Evolutionary conservation across 2,797 vertebrate species (phyloP), one percentile per base, ranked within the genome.

Genomic region (Peromyscus aztecus): DNA sequence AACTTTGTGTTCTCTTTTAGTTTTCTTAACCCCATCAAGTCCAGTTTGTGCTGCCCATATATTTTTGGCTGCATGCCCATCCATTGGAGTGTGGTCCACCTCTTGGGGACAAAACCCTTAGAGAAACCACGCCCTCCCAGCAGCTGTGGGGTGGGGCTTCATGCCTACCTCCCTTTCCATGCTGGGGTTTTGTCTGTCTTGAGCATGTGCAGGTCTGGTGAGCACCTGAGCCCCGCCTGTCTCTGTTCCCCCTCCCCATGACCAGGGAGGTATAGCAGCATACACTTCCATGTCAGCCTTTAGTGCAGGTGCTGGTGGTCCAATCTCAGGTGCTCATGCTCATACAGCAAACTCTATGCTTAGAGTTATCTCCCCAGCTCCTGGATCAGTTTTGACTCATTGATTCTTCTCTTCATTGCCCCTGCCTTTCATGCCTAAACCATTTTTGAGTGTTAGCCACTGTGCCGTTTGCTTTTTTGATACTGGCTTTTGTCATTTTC

Each of bases 401-500:
- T 31, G 27, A 4, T 78, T 94, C 63, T 90, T 90, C 24, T 67
- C 4, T 34, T 24, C 2, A 4, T 81, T 86, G 65, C 0, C 71
- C 19, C 37, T 95, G 94, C 9, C 37, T 71, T 43, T 29, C 21
- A 31, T 69, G 29, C 12, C 21, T 76, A 34, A 13, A 23, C 77
- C 55, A 80, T 61, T 97, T 95, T 94, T 82, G 67, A 93, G 13
- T 75, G 12, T 10, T 27, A 71, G 83, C 24, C 19, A 63, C 61
- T 81, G 65, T 89, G 23, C 92, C 71, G 37, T 94, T 93, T 82
- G 40, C 40, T 61, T 90, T 77, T 55, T 89, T 71, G 61, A 55
- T 91, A 55, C 34, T 86, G 7, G 4, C 65, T 69, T 24, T 73
- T 91, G 46, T 92, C 91, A 14, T 63, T 63, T 90, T 84, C 29